Evolutionary conservation across 2,797 vertebrate species (phyloP).

Genomic region (Spinibarbus caldwelli): DNA sequence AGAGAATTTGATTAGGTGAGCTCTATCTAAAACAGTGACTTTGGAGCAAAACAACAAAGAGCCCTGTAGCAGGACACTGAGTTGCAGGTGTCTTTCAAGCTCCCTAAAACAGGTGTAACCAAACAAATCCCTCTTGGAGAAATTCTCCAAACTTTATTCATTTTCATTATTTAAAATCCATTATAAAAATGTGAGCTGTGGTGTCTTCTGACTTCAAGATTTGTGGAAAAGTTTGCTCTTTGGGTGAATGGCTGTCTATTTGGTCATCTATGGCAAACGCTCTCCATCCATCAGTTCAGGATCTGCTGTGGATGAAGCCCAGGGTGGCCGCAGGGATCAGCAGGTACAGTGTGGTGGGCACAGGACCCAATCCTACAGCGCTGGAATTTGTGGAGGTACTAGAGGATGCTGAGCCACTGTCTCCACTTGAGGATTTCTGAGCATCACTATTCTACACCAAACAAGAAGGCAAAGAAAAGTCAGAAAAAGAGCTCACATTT

Average conservation of each 20-base stretch:
- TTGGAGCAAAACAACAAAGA: not conserved
- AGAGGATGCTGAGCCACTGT: fast-evolving
- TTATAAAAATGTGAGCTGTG: not conserved
- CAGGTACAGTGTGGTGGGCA: slow-evolving; percentile 26
- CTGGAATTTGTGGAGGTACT: slow-evolving; percentile 7
- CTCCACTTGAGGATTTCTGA: not conserved
- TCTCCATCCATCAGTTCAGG: slow-evolving; percentile 31
- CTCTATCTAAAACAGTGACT: slow-evolving; percentile 15
- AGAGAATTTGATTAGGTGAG: slow-evolving; percentile 7
- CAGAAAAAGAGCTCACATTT: not conserved
- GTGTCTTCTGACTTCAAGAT: not conserved
- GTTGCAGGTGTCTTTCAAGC: not conserved
- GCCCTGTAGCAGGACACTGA: not conserved
- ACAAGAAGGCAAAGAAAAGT: not conserved
- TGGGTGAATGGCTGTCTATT: slow-evolving; percentile 2
- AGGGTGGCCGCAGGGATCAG: slow-evolving; percentile 61
- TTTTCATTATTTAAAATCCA: not conserved
- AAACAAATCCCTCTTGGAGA: not conserved
- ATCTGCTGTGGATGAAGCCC: slow-evolving; percentile 55
- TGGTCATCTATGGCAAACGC: slow-evolving; percentile 4
- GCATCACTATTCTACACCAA: not conserved
- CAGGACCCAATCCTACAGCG: not conserved
- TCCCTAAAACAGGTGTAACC: not conserved
- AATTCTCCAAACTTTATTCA: not conserved
- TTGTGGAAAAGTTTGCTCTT: slow-evolving; percentile 32